Evolutionary conservation across 2,113 vertebrate species (phyloP).

Genomic region (Chiloscyllium plagiosum): DNA sequence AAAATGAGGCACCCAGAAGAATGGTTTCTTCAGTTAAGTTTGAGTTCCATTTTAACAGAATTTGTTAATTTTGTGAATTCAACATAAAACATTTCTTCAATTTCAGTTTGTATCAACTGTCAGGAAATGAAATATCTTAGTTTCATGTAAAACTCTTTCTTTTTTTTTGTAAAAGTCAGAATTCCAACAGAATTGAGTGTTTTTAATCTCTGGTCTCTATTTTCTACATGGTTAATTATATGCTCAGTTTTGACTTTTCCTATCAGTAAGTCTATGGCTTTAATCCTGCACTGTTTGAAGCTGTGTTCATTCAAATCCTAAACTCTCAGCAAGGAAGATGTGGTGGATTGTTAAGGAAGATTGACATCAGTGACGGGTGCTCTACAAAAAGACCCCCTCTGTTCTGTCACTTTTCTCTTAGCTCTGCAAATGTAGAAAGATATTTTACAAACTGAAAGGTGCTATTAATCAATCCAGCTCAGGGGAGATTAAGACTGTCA

Average conservation of each 20-base stretch:
- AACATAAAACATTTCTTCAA: neutral
- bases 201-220: neutral
- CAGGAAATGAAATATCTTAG: neutral
- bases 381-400: constrained; percentile 20
- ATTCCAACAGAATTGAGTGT: neutral
- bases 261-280: neutral
- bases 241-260: neutral
- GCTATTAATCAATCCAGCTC: constrained; percentile 51
- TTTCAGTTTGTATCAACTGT: neutral
- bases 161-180: neutral
- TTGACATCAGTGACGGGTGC: neutral
- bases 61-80: neutral
- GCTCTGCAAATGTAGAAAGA: constrained; percentile 40
- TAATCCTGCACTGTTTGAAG: constrained; percentile 14
- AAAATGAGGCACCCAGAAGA: neutral
- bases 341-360: constrained; percentile 32
- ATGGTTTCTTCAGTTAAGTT: neutral
- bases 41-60: neutral
- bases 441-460: constrained; percentile 45
- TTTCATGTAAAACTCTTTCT: neutral
- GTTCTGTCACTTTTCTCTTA: neutral
- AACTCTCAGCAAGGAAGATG: constrained; percentile 21
- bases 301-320: constrained; percentile 27
- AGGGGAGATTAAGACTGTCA: constrained; percentile 42
- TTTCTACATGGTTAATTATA: neutral